Base-by-base conservation (phyloP, 2,113 vertebrate genomes). In the Eretmochelys imbricata region DNA sequence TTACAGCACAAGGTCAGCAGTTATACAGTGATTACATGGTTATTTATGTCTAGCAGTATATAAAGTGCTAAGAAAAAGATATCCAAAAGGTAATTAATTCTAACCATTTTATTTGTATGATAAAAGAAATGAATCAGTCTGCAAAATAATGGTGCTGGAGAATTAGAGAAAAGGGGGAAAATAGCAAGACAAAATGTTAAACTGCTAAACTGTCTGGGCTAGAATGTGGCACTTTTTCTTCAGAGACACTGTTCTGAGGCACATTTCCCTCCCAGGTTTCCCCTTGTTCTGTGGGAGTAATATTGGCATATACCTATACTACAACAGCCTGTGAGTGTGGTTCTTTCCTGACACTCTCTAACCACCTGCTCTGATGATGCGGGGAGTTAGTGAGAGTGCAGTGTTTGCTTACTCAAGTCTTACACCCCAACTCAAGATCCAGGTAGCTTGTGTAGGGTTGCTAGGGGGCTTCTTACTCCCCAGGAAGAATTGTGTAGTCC, bases 381-480 rank as follows among this genome's bases (percentile, higher is more conserved):
- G 11, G 6, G 0, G 1, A 84, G 75, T 46, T 16, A 79, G 2
- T 12, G 7, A 31, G 69, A 46, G 57, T 10, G 8, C 38, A 81
- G 27, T 48, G 11, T 42, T 85, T 13, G 8, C 48, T 76, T 46
- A 76, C 38, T 76, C 38, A 69, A 35, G 42, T 76, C n/a, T 48
- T 50, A 42, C 38, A 20, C 27, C 42, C 38, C 76, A 38, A 85
- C 4, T 20, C 87, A 89, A 85, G 1, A 81, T 3, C 1, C 31
- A 55, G 20, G 5, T 1, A 22, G 31, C 50, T 17, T 72, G 27
- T 35, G 5, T 1, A 1, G 2, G 2, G 1, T 0, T 1, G 3
- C 53, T 57, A 13, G 7, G 1, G 1, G 62, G 1, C 2, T 6
- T 46, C 42, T 54, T 9, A 1, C 0, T 86, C 6, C 5, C 1